Evolutionary conservation across 1,140 invertebrate species (phyloP).

Genomic region (Cataglyphis hispanica): DNA sequence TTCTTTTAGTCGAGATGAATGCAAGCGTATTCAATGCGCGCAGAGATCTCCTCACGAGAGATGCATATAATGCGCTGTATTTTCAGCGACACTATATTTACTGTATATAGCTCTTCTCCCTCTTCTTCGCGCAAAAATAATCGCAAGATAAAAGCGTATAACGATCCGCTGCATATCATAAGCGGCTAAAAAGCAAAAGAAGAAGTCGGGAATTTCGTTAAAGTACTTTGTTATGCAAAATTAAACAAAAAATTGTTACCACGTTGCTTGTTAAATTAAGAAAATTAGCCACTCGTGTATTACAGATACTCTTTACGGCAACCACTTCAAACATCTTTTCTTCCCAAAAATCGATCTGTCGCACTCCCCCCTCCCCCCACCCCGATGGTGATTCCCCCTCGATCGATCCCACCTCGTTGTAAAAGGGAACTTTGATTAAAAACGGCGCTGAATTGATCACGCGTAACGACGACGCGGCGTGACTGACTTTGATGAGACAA

Average conservation of each 20-base stretch:
- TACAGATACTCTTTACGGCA: neutral
- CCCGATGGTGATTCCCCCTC: neutral
- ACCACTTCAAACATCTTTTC: neutral
- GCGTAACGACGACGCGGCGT: constrained; percentile 60
- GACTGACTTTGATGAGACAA: constrained; percentile 67
- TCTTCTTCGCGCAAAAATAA: constrained; percentile 18
- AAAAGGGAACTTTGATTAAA: constrained; percentile 62
- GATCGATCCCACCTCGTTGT: constrained; percentile 31
- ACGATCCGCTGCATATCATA: neutral
- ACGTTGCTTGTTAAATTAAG: constrained; percentile 15
- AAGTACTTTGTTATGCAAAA: neutral
- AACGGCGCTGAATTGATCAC: constrained; percentile 65
- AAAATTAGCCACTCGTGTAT: constrained; percentile 21
- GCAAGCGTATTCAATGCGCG: constrained; percentile 39
- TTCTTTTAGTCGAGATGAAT: constrained; percentile 52
- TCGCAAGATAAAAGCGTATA: constrained; percentile 36
- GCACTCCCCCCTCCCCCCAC: no score
- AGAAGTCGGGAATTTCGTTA: constrained; percentile 3
- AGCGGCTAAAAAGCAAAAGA: neutral
- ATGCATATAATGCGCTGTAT: constrained; percentile 66
- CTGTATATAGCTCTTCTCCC: constrained; percentile 9
- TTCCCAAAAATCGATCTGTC: constrained; percentile 1
- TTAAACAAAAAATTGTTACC: constrained; percentile 23
- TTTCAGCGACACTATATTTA: constrained; percentile 25
- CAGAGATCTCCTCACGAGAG: constrained; percentile 24